Evolutionary conservation across 64 coral and sea anemone genomes (phyloP).

Genomic region (Orbicella faveolata): DNA sequence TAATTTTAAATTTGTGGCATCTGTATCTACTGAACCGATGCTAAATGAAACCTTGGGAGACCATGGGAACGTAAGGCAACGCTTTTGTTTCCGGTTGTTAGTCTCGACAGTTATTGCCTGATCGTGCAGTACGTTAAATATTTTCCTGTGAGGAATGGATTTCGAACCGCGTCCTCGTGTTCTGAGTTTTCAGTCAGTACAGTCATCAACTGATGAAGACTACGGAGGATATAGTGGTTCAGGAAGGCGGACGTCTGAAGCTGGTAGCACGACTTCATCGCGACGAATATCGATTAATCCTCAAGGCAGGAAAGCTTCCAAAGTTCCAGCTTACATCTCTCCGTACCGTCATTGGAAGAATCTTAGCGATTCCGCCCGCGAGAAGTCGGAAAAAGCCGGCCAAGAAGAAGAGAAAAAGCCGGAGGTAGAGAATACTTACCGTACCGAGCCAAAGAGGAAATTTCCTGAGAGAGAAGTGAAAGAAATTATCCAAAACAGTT

Average conservation of each 20-base stretch:
- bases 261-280: background rate
- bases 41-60: background rate
- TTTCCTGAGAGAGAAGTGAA: conserved; percentile 33
- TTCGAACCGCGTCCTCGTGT: conserved; percentile 13
- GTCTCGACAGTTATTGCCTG: background rate
- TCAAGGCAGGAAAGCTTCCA: background rate
- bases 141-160: background rate
- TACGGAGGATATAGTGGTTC: background rate
- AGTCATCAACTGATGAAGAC: conserved; percentile 14
- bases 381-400: background rate
- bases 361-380: background rate
- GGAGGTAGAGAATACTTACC: conserved; percentile 40
- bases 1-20: background rate
- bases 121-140: background rate
- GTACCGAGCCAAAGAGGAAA: conserved; percentile 20
- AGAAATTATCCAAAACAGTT: conserved; percentile 34
- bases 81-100: background rate
- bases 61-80: background rate
- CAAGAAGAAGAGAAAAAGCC: background rate
- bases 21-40: background rate
- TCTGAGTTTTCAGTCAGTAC: conserved; percentile 18
- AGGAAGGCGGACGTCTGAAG: background rate
- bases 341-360: conserved; percentile 10
- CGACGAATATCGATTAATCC: background rate
- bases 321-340: background rate